A percentile compares a stretch with the other conserved stretches of the same genome.
Evolutionary conservation across 2,797 vertebrate genomes (phyloP).

Genomic region (Gymnodraco acuticeps): DNA sequence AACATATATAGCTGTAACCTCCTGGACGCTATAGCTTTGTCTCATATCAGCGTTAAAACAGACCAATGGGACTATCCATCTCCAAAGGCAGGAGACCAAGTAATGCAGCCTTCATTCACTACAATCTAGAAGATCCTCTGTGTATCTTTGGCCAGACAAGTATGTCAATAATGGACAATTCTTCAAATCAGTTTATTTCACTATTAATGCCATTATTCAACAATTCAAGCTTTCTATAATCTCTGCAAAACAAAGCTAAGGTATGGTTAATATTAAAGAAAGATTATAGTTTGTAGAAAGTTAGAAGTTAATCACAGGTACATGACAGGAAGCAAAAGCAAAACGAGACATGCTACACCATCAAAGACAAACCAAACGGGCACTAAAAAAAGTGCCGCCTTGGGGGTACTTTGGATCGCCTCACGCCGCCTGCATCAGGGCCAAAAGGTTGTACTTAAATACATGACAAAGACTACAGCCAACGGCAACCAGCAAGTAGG

Average conservation of each 20-base stretch:
- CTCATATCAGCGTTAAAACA: not conserved
- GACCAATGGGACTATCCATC: not conserved
- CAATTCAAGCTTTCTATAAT: not conserved
- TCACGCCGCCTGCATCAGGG: no score
- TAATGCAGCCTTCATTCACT: not conserved
- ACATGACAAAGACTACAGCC: no score
- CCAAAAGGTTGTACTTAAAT: no score
- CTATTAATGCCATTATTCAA: not conserved
- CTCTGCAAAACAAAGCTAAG: not conserved
- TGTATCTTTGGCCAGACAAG: not conserved
- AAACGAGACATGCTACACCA: not conserved
- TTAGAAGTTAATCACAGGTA: not conserved
- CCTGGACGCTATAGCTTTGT: not conserved
- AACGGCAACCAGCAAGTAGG: no score
- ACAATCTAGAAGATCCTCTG: not conserved
- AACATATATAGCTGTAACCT: not conserved
- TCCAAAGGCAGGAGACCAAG: not conserved
- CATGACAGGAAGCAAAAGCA: not conserved
- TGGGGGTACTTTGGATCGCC: no score
- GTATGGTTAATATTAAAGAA: not conserved
- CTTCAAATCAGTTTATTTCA: not conserved
- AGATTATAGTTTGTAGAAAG: not conserved
- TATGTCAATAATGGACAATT: not conserved
- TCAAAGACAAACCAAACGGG: no score
- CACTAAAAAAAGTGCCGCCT: no score